These are phyloP conservation scores for Drosophila maculinotata DNA, from an alignment of 2,888 invertebrate genomes.

Conservation along the genomic window DNA sequence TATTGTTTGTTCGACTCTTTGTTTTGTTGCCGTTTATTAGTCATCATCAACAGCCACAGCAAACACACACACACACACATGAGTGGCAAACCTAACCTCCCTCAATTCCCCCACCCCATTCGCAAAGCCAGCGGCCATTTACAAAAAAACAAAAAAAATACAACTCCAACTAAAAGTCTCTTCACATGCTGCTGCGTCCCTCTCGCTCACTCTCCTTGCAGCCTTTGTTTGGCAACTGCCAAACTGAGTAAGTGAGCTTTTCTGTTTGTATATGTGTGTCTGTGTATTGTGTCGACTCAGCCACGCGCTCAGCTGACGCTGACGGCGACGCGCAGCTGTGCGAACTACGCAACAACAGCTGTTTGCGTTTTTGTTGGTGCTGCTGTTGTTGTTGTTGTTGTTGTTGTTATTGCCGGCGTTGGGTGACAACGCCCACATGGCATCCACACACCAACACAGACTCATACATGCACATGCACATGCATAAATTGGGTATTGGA, in stretches of 20 bases:
- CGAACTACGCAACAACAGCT: constrained; percentile 57
- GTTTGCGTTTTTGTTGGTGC: constrained; percentile 50
- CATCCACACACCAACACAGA: constrained; percentile 42
- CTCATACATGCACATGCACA: neutral
- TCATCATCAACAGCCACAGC: constrained; percentile 56
- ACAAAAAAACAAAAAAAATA: constrained; percentile 38
- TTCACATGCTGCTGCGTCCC: constrained; percentile 1
- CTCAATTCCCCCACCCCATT: constrained; percentile 7
- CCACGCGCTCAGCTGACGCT: constrained; percentile 44
- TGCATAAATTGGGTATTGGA: constrained; percentile 5
- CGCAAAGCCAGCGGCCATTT: constrained; percentile 25
- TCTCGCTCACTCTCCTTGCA: constrained; percentile 25
- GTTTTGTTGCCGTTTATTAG: constrained; percentile 59
- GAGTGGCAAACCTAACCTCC: constrained; percentile 36
- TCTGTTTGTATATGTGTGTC: constrained; percentile 17
- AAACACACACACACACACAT: constrained; percentile 13
- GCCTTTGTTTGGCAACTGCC: constrained; percentile 72
- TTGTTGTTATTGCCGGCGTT: constrained; percentile 30
- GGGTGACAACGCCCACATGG: constrained; percentile 75
- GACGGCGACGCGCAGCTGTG: constrained; percentile 51
- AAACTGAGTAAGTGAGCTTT: too few relatives aligned
- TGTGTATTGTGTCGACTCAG: constrained; percentile 34
- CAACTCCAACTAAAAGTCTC: constrained; percentile 41
- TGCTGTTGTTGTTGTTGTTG: constrained; percentile 44
- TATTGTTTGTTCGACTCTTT: constrained; percentile 42